Evolutionary conservation across 1,140 invertebrate genomes (phyloP).

Genomic region (Zaprionus ornatus): DNA sequence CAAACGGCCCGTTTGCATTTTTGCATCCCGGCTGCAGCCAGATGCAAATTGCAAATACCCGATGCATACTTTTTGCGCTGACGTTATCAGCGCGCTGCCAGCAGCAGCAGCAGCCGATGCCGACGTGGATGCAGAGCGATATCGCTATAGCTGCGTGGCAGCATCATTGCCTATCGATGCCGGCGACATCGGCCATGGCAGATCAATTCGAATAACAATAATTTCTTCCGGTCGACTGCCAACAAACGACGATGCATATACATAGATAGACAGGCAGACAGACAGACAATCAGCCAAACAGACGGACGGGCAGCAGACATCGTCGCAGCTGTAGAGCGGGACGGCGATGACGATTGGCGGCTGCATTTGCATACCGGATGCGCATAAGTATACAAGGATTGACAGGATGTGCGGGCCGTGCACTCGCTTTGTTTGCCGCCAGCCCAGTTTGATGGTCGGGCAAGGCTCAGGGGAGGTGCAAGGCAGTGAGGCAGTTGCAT

Average conservation of each 20-base stretch:
- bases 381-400: constrained; percentile 77
- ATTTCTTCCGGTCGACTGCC: constrained; percentile 77
- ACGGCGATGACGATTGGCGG: constrained; percentile 42
- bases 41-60: constrained; percentile 21
- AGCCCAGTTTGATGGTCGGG: not conserved
- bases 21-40: constrained; percentile 2
- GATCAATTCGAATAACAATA: constrained; percentile 82
- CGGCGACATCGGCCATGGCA: constrained; percentile 58
- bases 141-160: constrained; percentile 49
- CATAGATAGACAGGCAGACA: constrained; percentile 29
- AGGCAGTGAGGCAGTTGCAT: not conserved
- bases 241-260: constrained; percentile 50
- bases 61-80: constrained; percentile 56
- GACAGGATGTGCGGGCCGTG: constrained; percentile 78
- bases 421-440: constrained; percentile 59
- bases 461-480: not conserved
- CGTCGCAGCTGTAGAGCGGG: not conserved
- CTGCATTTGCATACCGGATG: constrained; percentile 73
- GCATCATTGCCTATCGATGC: constrained; percentile 57
- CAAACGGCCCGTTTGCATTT: constrained; percentile 17
- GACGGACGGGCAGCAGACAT: not conserved
- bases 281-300: not conserved
- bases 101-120: constrained; percentile 36
- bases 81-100: constrained; percentile 72
- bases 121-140: constrained; percentile 41